Evolutionary conservation across 2,888 invertebrate species (phyloP).

Genomic region (Asteroscopus sphinx): DNA sequence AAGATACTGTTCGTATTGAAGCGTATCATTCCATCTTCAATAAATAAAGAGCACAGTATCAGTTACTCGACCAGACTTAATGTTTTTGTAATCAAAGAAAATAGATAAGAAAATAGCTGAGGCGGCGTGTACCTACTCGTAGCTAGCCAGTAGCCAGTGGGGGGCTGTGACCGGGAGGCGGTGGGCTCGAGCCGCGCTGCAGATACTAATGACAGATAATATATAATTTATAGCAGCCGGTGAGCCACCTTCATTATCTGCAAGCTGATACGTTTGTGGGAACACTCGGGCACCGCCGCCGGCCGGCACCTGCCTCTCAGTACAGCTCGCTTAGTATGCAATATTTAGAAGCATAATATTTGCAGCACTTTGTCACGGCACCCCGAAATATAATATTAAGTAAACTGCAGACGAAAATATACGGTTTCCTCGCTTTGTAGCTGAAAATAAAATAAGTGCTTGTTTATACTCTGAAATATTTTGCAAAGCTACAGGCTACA

Average conservation of each 20-base stretch:
- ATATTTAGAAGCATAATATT: constrained; percentile 22
- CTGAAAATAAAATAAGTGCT: constrained; percentile 1
- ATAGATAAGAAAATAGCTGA: constrained; percentile 18
- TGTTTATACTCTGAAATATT: neutral
- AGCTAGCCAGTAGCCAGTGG: neutral
- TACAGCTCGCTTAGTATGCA: neutral
- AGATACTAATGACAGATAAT: constrained; percentile 19
- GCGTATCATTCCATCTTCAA: constrained; percentile 12
- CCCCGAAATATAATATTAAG: constrained; percentile 10
- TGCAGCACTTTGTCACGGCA: constrained; percentile 10
- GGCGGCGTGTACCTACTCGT: neutral
- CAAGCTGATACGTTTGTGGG: constrained; percentile 13
- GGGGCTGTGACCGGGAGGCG: neutral
- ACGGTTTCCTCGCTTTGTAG: constrained; percentile 2
- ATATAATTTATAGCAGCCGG: constrained; percentile 21
- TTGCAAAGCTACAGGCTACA: neutral
- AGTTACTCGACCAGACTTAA: constrained; percentile 10
- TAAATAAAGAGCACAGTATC: constrained; percentile 9
- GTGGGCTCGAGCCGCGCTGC: neutral
- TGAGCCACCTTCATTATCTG: constrained; percentile 17
- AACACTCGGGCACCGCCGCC: neutral
- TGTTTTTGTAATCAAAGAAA: constrained; percentile 30
- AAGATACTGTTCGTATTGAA: constrained; percentile 4
- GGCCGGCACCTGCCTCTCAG: neutral
- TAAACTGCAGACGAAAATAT: constrained; percentile 7